phyloP scores from a whole-genome alignment of 2,888 invertebrate species.

The Congeria kusceri region DNA sequence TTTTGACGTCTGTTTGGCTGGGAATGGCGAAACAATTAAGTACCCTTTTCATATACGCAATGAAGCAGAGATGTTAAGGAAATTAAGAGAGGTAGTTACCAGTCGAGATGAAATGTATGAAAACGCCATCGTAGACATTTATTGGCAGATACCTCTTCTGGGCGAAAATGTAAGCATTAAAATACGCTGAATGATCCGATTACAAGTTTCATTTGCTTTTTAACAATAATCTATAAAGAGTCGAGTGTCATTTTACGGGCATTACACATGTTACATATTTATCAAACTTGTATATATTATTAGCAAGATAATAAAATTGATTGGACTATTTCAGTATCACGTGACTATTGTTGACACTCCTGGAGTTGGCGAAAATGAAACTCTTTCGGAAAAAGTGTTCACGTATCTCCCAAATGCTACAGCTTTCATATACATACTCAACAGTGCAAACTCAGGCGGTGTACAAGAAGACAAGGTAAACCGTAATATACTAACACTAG shows the following conservation, averaged over 20 bases:
- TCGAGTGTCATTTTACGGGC: too few relatives aligned
- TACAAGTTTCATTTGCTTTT: too few relatives aligned
- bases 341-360: constrained; percentile 80
- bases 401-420: constrained; percentile 77
- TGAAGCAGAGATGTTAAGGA: constrained; percentile 3
- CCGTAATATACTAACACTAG: too few relatives aligned
- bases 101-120: constrained; percentile 53
- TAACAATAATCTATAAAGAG: too few relatives aligned
- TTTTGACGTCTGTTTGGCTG: background rate
- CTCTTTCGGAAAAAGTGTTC: constrained; percentile 70
- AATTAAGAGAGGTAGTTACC: constrained; percentile 53
- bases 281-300: too few relatives aligned
- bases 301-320: too few relatives aligned
- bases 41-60: too few relatives aligned
- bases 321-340: constrained; percentile 58
- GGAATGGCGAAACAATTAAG: too few relatives aligned
- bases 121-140: constrained; percentile 71
- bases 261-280: too few relatives aligned
- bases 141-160: constrained; percentile 76
- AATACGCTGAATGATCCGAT: too few relatives aligned
- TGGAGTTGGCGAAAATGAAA: constrained; percentile 76
- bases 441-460: constrained; percentile 77
- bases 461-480: constrained; percentile 80
- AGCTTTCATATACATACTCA: constrained; percentile 81
- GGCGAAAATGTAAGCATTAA: constrained; percentile 38